A percentile compares a stretch with the other conserved stretches of the same genome.
Conservation (phyloP, 2,797 vertebrate genomes). For the Pangasius macronema region DNA sequence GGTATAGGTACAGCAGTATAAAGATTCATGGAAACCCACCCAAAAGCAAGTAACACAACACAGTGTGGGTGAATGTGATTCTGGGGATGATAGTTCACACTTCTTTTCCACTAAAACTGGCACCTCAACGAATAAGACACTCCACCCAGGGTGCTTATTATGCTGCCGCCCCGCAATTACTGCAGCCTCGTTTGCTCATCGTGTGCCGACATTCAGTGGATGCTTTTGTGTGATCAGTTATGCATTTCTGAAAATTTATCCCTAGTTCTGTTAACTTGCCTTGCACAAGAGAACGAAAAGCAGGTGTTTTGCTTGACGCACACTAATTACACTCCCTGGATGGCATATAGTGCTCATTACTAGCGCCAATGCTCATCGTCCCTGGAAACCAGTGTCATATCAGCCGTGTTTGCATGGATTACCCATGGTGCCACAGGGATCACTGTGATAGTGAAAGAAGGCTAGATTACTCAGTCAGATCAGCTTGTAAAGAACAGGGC, state of each 20-base stretch:
- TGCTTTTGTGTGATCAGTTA: constrained; percentile 18
- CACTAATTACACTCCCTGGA: constrained; percentile 29
- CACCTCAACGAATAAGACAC: constrained; percentile 1
- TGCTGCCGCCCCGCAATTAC: not conserved
- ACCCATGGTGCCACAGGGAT: constrained; percentile 53
- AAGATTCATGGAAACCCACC: not conserved
- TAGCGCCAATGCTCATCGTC: constrained; percentile 14
- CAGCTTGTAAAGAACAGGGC: constrained; percentile 35
- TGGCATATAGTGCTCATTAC: constrained; percentile 5
- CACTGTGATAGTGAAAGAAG: constrained; percentile 14
- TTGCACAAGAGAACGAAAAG: constrained; percentile 26
- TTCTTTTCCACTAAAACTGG: constrained; percentile 32
- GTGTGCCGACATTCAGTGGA: not conserved
- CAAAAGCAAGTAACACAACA: constrained; percentile 10
- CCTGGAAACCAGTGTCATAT: constrained; percentile 54
- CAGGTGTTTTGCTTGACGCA: constrained; percentile 21
- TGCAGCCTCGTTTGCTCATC: constrained; percentile 20
- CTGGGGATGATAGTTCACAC: constrained; percentile 13
- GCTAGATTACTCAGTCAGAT: constrained; percentile 36
- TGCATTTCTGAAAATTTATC: not conserved
- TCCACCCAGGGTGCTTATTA: constrained; percentile 11
- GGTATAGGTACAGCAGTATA: not conserved
- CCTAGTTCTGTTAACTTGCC: constrained; percentile 1
- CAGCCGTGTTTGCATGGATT: constrained; percentile 59
- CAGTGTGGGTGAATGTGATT: constrained; percentile 2